A percentile compares a stretch with the other conserved stretches of the same genome.
Evolutionary conservation across 2,797 vertebrate species (phyloP).

Genomic region (Hypotaenidia philippensis): DNA sequence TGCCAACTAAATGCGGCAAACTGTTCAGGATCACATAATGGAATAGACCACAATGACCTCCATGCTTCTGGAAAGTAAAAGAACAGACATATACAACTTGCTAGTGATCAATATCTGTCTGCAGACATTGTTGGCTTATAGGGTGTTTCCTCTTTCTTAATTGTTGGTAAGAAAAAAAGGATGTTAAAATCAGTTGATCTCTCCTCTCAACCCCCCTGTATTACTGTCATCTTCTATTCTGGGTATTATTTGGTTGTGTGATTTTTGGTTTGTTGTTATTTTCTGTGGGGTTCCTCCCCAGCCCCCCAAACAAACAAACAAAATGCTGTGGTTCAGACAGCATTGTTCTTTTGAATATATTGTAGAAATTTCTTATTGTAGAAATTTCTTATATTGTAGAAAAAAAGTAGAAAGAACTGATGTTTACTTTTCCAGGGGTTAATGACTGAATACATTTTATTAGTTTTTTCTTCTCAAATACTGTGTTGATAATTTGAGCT

Average conservation of each 20-base stretch:
- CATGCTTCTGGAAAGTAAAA: not conserved
- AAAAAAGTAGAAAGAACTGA: not conserved
- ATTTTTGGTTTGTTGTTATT: not conserved
- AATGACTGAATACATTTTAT: not conserved
- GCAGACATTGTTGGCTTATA: not conserved
- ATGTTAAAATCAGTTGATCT: not conserved
- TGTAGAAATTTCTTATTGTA: not conserved
- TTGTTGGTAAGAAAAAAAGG: not conserved
- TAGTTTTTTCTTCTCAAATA: not conserved
- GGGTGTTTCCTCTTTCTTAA: not conserved
- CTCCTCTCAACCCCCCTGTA: not conserved
- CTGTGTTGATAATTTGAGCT: not conserved
- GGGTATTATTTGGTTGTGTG: not conserved
- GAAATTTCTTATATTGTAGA: not conserved
- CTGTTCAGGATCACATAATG: not conserved
- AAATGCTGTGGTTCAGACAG: not conserved
- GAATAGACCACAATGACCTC: not conserved
- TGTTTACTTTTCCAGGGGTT: not conserved
- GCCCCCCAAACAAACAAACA: no score
- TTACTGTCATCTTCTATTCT: not conserved
- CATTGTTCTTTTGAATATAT: not conserved
- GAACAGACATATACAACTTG: fast-evolving
- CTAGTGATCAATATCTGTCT: not conserved
- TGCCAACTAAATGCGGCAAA: not conserved
- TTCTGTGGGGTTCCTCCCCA: no score